These are phyloP conservation scores for Grammomys dolichurus DNA, from an alignment of 2,113 vertebrate species.

Conservation along the genomic window DNA sequence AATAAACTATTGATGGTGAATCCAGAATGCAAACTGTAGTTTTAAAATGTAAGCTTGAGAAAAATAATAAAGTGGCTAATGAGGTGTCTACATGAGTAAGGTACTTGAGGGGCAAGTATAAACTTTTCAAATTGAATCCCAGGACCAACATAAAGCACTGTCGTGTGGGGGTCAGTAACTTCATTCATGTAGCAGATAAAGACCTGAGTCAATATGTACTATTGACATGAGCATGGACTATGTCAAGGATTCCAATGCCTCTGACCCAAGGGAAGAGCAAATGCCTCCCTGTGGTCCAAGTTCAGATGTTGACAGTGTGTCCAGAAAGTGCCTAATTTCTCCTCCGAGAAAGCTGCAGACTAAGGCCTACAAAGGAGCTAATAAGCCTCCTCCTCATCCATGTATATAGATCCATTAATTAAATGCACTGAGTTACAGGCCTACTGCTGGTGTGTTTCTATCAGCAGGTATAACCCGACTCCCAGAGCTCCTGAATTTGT, in stretches of 20 bases:
- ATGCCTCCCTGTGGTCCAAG: background rate
- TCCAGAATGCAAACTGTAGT: background rate
- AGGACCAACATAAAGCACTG: too few species aligned
- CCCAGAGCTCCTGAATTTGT: background rate
- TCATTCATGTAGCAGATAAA: background rate
- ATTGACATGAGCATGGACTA: background rate
- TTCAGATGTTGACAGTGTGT: too few species aligned
- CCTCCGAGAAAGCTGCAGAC: background rate
- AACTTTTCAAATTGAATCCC: too few species aligned
- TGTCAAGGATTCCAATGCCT: background rate
- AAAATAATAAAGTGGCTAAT: background rate
- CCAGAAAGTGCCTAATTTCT: background rate
- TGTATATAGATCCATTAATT: too few species aligned
- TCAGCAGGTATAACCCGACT: accelerated
- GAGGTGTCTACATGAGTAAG: background rate
- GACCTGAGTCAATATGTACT: background rate
- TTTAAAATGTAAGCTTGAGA: background rate
- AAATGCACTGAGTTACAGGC: too few species aligned
- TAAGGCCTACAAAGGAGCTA: background rate
- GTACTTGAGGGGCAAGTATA: background rate
- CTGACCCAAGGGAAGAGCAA: background rate
- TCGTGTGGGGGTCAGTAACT: too few species aligned
- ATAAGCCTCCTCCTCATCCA: background rate
- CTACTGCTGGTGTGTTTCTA: background rate
- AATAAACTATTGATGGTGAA: background rate